A percentile compares a stretch with the other conserved stretches of the same genome.
Evolutionary conservation across 2,797 vertebrate species (phyloP).

Genomic region (Acanthurus tractus): DNA sequence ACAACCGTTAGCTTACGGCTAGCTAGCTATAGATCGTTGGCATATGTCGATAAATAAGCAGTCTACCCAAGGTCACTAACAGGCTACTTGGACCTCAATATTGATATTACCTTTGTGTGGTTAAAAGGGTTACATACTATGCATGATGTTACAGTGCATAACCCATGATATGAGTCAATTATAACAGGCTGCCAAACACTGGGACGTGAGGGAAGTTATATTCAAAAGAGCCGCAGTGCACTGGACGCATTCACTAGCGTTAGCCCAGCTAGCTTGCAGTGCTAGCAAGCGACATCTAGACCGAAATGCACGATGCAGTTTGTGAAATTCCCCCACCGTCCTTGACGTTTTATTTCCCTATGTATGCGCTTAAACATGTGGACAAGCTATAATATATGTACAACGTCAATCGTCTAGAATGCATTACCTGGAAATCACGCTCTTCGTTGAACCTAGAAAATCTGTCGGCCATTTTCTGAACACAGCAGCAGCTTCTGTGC

Average conservation of each 20-base stretch:
- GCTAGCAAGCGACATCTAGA: constrained; percentile 47
- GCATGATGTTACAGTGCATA: background rate
- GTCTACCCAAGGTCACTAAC: constrained; percentile 79
- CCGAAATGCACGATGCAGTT: constrained; percentile 23
- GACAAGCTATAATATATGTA: accelerated
- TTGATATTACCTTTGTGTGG: background rate
- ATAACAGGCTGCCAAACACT: constrained; percentile 12
- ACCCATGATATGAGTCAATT: background rate
- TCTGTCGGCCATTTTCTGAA: constrained; percentile 98
- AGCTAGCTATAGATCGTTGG: constrained; percentile 62
- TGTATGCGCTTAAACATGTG: too few relatives aligned
- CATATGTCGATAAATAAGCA: constrained; percentile 79
- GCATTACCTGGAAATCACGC: constrained; percentile 97
- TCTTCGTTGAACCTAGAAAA: constrained; percentile 99
- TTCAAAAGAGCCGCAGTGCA: constrained; percentile 70
- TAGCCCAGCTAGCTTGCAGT: constrained; percentile 75
- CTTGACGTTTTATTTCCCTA: accelerated
- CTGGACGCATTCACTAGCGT: constrained; percentile 42
- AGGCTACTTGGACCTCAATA: background rate
- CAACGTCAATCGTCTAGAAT: accelerated
- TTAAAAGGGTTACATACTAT: accelerated
- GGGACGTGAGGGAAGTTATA: constrained; percentile 55
- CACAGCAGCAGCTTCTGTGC: constrained; percentile 75
- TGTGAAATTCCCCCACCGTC: accelerated
- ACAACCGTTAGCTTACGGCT: constrained; percentile 46